phyloP scores from a whole-genome alignment of 1,140 invertebrate species.

The Hormaphis cornu region DNA sequence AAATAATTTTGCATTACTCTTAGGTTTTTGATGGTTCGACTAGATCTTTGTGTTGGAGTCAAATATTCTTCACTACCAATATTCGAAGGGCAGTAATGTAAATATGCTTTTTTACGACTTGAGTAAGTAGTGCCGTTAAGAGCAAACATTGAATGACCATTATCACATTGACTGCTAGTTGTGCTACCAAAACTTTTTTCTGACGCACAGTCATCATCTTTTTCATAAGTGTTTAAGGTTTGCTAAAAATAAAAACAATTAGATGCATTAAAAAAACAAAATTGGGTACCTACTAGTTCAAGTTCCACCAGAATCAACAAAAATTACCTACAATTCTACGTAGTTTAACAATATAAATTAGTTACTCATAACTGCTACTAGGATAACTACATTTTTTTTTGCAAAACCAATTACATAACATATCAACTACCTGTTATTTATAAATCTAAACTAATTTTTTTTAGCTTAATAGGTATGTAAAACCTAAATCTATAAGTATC shows the following conservation, averaged over 20 bases:
- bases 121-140: conserved; percentile 69
- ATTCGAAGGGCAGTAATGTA: conserved; percentile 70
- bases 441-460: too few relatives aligned
- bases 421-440: too few relatives aligned
- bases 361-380: too few relatives aligned
- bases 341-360: too few relatives aligned
- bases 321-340: too few relatives aligned
- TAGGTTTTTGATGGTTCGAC: conserved; percentile 61
- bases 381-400: too few relatives aligned
- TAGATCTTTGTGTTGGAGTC: conserved; percentile 73
- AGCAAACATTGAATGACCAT: conserved; percentile 59
- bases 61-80: conserved; percentile 69
- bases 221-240: conserved; percentile 30
- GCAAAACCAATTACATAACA: too few relatives aligned
- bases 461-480: too few relatives aligned
- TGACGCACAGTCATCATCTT: conserved; percentile 62
- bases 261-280: too few relatives aligned
- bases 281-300: too few relatives aligned
- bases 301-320: too few relatives aligned
- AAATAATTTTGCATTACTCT: conserved; percentile 42
- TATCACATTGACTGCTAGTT: conserved; percentile 54
- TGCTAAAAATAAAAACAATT: neutral
- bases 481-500: too few relatives aligned
- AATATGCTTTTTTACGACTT: conserved; percentile 59
- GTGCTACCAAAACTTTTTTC: conserved; percentile 65